These are phyloP conservation scores for Brachyhypopomus occidentalis DNA, from an alignment of 2,113 vertebrate genomes.

Conservation along the genomic window DNA sequence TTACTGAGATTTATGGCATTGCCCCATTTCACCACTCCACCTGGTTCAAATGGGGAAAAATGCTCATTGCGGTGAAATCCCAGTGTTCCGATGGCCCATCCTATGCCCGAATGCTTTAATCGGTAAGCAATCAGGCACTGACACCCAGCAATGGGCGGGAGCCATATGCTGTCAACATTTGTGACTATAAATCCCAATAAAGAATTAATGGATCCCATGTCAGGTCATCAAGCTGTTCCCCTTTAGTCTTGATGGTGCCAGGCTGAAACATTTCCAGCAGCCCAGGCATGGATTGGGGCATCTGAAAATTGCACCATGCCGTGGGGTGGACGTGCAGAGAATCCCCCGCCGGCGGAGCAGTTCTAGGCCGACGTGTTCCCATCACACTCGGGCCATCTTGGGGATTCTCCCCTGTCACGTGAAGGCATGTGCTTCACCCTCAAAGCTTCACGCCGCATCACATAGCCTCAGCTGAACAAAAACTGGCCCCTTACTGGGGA, in stretches of 20 bases:
- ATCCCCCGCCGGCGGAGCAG: slow-evolving; percentile 30
- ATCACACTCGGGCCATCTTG: slow-evolving; percentile 17
- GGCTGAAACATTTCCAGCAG: slow-evolving; percentile 15
- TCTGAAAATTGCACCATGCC: slow-evolving; percentile 26
- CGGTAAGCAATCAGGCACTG: slow-evolving; percentile 3
- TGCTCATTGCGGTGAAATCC: slow-evolving; percentile 27
- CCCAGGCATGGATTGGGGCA: not conserved
- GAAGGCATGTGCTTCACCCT: slow-evolving; percentile 33
- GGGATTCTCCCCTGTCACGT: slow-evolving; percentile 33
- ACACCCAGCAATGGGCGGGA: slow-evolving; percentile 19
- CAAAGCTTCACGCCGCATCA: slow-evolving; percentile 28
- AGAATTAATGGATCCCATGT: slow-evolving; percentile 47
- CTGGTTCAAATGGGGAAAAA: slow-evolving; percentile 33
- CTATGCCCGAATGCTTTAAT: slow-evolving; percentile 35
- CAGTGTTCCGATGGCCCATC: not conserved
- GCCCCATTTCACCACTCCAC: slow-evolving; percentile 49
- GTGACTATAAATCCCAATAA: slow-evolving; percentile 47
- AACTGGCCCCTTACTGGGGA: slow-evolving; percentile 5
- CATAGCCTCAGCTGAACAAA: slow-evolving; percentile 17
- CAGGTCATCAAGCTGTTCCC: slow-evolving; percentile 49
- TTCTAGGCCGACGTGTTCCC: slow-evolving; percentile 10
- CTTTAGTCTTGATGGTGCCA: slow-evolving; percentile 32
- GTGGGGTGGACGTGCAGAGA: slow-evolving; percentile 24
- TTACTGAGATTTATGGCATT: slow-evolving; percentile 52
- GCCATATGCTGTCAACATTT: slow-evolving; percentile 50